Percentiles rank a stretch among this genome's conserved stretches.
These are phyloP conservation scores for Drosophila paulistorum DNA, from an alignment of 1,140 invertebrate species.

Conservation along the genomic window DNA sequence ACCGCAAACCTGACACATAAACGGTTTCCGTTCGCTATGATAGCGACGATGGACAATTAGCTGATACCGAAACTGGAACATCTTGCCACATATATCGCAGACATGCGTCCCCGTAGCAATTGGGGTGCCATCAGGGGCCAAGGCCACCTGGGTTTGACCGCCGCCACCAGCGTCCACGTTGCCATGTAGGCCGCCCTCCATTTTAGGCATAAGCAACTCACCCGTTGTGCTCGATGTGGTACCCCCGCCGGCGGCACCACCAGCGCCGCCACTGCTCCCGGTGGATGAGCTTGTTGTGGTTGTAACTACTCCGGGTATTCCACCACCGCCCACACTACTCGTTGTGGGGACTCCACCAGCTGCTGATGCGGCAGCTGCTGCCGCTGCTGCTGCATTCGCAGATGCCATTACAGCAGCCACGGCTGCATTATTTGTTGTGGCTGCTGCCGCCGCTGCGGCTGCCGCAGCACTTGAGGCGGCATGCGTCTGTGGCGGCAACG, in stretches of 20 bases:
- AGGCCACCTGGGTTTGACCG: slow-evolving; percentile 84
- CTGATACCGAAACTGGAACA: slow-evolving; percentile 93
- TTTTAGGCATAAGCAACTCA: slow-evolving; percentile 84
- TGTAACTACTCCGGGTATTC: slow-evolving; percentile 38
- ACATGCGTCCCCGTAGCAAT: slow-evolving; percentile 88
- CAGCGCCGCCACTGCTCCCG: slow-evolving; percentile 34
- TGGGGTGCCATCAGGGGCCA: slow-evolving; percentile 84
- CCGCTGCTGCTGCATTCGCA: slow-evolving; percentile 67
- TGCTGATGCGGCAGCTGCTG: slow-evolving; percentile 62
- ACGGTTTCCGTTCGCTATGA: slow-evolving; percentile 92
- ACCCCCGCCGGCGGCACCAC: slow-evolving; percentile 42
- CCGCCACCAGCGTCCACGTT: slow-evolving; percentile 67
- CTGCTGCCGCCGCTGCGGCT: slow-evolving; percentile 59
- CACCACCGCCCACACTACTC: slow-evolving; percentile 33
- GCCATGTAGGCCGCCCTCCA: slow-evolving; percentile 84
- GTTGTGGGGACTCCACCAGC: slow-evolving; percentile 32
- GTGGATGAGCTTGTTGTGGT: slow-evolving; percentile 51
- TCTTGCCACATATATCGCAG: slow-evolving; percentile 92
- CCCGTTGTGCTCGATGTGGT: slow-evolving; percentile 62
- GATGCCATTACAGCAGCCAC: slow-evolving; percentile 75
- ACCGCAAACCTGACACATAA: slow-evolving; percentile 92
- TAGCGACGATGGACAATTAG: slow-evolving; percentile 91
- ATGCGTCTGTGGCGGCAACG: slow-evolving; percentile 70
- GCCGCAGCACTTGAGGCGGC: slow-evolving; percentile 66
- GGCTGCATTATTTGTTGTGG: slow-evolving; percentile 75